Evolutionary conservation across 2,113 vertebrate species (phyloP).

Genomic region (Scytalopus superciliaris): DNA sequence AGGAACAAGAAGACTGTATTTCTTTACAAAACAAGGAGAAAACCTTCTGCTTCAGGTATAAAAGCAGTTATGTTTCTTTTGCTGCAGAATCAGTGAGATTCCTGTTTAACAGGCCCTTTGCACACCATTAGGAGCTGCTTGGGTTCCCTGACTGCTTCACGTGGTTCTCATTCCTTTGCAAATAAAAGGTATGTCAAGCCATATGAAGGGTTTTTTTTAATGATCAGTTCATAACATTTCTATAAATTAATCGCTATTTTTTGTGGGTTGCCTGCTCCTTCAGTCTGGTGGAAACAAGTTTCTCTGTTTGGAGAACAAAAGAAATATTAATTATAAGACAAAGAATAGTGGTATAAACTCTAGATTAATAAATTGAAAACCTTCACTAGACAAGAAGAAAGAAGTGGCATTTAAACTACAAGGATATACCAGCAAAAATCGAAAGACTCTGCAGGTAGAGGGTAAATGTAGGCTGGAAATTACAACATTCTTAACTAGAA

Average conservation of each 20-base stretch:
- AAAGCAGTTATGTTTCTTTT: background rate
- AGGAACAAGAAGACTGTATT: background rate
- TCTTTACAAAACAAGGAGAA: background rate
- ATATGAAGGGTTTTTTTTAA: background rate
- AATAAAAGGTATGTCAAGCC: background rate
- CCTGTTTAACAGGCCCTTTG: background rate
- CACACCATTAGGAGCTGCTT: background rate
- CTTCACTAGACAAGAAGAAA: background rate
- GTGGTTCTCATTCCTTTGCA: background rate
- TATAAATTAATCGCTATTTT: background rate
- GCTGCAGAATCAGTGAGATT: background rate
- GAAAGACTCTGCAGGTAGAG: background rate
- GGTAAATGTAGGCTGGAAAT: background rate
- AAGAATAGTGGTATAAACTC: background rate
- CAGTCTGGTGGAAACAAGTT: background rate
- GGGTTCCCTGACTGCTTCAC: background rate
- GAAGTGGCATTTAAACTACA: background rate
- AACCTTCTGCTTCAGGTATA: background rate
- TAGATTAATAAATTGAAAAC: background rate
- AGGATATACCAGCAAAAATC: background rate
- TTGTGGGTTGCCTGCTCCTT: background rate
- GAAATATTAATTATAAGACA: background rate
- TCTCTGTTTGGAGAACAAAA: background rate
- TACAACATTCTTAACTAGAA: background rate
- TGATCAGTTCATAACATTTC: background rate